phyloP scores from a whole-genome alignment of 2,888 invertebrate species.

The Drosophila rubida region DNA sequence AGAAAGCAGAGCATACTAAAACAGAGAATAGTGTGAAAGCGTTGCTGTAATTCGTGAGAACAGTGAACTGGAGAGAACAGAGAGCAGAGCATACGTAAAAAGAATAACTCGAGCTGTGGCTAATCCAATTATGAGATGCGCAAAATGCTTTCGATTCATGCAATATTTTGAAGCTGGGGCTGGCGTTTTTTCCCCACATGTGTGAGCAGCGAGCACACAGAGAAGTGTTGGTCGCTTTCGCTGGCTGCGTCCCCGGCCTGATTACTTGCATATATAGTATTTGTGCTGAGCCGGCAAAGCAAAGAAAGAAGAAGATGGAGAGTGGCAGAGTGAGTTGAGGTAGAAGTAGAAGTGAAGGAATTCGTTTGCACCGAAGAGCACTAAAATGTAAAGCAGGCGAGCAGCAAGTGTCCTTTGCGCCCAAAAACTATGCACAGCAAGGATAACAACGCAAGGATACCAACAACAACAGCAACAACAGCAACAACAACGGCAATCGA shows the following conservation, averaged over 20 bases:
- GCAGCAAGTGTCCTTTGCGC: slow-evolving; percentile 44
- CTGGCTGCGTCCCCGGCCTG: not conserved
- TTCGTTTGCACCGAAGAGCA: slow-evolving; percentile 39
- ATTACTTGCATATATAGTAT: slow-evolving; percentile 6
- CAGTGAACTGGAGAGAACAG: no score
- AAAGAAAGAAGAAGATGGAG: not conserved
- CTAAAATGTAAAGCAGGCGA: slow-evolving; percentile 42
- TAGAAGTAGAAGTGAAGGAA: not conserved
- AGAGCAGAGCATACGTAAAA: no score
- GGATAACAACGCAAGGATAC: not conserved
- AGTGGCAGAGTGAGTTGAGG: not conserved
- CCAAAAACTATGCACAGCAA: slow-evolving; percentile 40
- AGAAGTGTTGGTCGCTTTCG: not conserved
- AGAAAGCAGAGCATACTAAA: no score
- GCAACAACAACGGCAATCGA: slow-evolving; percentile 6
- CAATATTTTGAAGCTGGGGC: slow-evolving; percentile 12
- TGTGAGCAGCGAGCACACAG: not conserved
- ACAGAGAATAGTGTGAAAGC: no score
- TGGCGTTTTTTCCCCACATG: not conserved
- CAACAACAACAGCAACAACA: slow-evolving; percentile 13
- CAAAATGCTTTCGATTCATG: slow-evolving; percentile 19
- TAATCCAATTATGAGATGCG: slow-evolving; percentile 31
- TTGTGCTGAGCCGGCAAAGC: slow-evolving; percentile 15
- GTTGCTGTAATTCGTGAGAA: no score
- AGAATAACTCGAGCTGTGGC: no score